Base-by-base conservation (phyloP, 1,140 invertebrate species). In the Drosophila lini region DNA sequence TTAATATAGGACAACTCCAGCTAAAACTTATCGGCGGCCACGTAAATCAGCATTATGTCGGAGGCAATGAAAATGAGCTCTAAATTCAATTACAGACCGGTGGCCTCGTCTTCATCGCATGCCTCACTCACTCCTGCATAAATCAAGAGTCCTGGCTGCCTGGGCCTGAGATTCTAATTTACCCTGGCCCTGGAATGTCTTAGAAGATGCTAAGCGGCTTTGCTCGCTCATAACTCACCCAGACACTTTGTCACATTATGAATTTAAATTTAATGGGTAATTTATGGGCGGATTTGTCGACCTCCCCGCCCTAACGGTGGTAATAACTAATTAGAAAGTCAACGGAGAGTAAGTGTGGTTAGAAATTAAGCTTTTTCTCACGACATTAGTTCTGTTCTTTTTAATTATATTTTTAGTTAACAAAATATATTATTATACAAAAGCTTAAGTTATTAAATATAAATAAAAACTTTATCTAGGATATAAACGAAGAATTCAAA, bases 251-350 rank as follows among this genome's bases (percentile, higher is more conserved):
- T 88, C 73, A 75, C 84, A 83, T 89, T 78, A 78, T 78, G 74
- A 75, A 88, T 89, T 88, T 88, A 74, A 88, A 88, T 89, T 88
- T 83, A 83, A 78, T 89, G 76, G 82, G 68, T 89, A 80, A 88
- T 88, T 88, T 88, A 88, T 88, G 83, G 69, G 53, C 47, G 71
- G 84, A 59, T 88, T 84, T 78, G 59, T 52, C 47, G 50, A 70
- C 80, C 69, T 57, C 28, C 68, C 25, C 10, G 55, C 56, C 56
- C 28, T n/a, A 41, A 38, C 22, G 19, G 16, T 57, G 32, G 25
- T 62, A 68, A 53, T 48, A 70, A 61, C 80, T 71, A 82, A 82
- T 76, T 69, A 63, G 53, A 68, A 88, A 78, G 34, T 47, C 53
- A 50, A 57, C 59, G 38, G 36, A 45, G 38, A 28, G 19, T 28